phyloP scores from a whole-genome alignment of 2,113 vertebrate genomes.

The Brachyhypopomus occidentalis region DNA sequence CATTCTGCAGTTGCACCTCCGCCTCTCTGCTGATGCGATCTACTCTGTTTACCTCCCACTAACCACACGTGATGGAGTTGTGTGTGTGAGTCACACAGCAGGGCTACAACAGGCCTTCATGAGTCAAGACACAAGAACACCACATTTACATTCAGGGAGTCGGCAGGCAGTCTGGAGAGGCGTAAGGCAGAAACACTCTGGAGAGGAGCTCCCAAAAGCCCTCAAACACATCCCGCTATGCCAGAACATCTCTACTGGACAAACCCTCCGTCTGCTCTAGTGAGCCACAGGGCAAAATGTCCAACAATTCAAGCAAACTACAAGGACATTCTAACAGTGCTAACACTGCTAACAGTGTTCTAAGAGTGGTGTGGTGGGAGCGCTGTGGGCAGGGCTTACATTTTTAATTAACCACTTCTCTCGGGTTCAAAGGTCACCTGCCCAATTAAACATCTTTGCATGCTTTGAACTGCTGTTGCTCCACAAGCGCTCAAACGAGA shows the following conservation, averaged over 20 bases:
- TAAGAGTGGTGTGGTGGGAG: neutral
- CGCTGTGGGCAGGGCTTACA: neutral
- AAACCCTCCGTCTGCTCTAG: no score
- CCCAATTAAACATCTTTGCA: neutral
- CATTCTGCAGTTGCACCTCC: neutral
- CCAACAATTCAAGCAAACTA: neutral
- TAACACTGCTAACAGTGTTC: neutral
- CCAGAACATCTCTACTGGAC: no score
- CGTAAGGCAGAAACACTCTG: neutral
- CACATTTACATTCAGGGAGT: neutral
- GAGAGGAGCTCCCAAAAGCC: no score
- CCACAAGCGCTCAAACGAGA: neutral
- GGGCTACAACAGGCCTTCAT: neutral
- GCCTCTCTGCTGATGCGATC: neutral
- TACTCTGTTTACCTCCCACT: neutral
- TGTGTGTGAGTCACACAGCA: neutral
- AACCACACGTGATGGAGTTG: slow-evolving; percentile 5
- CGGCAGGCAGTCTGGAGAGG: neutral
- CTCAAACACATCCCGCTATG: no score
- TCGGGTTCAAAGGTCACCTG: neutral
- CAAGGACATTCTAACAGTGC: neutral
- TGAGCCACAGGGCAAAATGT: neutral
- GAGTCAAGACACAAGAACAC: neutral
- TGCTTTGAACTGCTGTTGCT: neutral
- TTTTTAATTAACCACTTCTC: neutral